Base-by-base conservation (phyloP, 2,113 vertebrate genomes). In the Spea bombifrons region DNA sequence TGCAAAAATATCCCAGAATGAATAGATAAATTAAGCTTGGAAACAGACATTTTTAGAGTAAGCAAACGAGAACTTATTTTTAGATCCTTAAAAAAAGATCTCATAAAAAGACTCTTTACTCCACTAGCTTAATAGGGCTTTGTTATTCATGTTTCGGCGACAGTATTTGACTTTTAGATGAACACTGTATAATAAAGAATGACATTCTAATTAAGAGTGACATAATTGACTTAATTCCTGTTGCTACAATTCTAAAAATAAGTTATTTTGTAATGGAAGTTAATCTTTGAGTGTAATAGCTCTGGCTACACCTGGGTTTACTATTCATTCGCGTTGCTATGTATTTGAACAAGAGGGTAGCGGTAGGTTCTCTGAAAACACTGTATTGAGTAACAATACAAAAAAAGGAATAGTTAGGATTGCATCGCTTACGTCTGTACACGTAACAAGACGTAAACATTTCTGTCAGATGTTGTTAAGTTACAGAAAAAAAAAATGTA, bases 361-460 rank as follows among this genome's bases (percentile, higher is more conserved):
- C 5, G 63, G 8, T 10, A 49, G 5, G 30, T 30, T 30, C 17
- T 9, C 16, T 70, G 6, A 30, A 49, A 74, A 64, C 3, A 10
- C 16, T 45, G 17, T 75, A 52, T 6, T 69, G 53, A 67, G 15
- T 47, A 3, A 48, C 5, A 17, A 16, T 30, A 59, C 44, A 49
- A 9, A n/a, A 13, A 46, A 76, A 47, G 17, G 44, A 61, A 67
- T 50, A 44, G 8, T 5, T 57, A 49, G 65, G 44, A 43, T 66
- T 45, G 44, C 45, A 16, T 75, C 7, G 3, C 7, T 50, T n/a
- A 6, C 44, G 50, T 6, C 49, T 16, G 43, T 65, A 12, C 16
- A 8, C 44, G 59, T 8, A 68, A 46, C 12, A 30, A 61, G 75
- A 61, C 53, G 52, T 59, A 61, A 69, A 76, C 44, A 16, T 46